Evolutionary conservation across 2,113 vertebrate genomes (phyloP).

Genomic region (Pomatostomus ruficeps): DNA sequence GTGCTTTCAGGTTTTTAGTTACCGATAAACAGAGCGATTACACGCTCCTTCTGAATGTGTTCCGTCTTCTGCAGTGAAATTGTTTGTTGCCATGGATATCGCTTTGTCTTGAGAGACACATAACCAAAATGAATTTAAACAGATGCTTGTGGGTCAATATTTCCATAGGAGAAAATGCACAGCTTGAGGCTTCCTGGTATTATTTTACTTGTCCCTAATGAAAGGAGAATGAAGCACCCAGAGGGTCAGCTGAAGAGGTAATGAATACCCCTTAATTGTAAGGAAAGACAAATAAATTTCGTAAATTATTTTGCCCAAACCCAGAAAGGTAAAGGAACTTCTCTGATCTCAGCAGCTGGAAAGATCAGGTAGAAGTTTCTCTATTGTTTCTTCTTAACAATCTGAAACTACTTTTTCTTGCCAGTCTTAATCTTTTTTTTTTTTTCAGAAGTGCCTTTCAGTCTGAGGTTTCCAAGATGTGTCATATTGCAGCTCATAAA

Average conservation of each 20-base stretch:
- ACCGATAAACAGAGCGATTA: background rate
- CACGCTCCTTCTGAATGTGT: background rate
- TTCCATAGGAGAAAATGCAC: conserved; percentile 30
- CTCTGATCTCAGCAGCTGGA: background rate
- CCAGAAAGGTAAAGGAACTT: background rate
- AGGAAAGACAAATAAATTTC: background rate
- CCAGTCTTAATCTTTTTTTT: background rate
- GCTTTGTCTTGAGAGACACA: conserved; percentile 62
- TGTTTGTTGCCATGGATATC: conserved; percentile 69
- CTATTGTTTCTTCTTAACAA: conserved; percentile 7
- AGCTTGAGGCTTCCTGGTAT: background rate
- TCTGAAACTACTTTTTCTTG: conserved; percentile 27
- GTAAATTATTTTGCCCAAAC: background rate
- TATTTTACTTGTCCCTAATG: background rate
- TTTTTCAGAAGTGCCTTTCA: conserved; percentile 22
- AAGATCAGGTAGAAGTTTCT: conserved; percentile 15
- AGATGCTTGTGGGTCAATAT: conserved; percentile 58
- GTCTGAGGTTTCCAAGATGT: conserved; percentile 36
- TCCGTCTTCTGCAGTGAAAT: conserved; percentile 24
- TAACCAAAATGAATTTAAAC: conserved; percentile 52
- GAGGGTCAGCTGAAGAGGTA: background rate
- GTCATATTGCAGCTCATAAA: conserved; percentile 58
- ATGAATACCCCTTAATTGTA: background rate
- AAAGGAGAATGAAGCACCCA: background rate
- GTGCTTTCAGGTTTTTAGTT: conserved; percentile 30